These are phyloP conservation scores for Oryzias dopingdopingensis DNA, from an alignment of 2,797 vertebrate species.

Conservation along the genomic window DNA sequence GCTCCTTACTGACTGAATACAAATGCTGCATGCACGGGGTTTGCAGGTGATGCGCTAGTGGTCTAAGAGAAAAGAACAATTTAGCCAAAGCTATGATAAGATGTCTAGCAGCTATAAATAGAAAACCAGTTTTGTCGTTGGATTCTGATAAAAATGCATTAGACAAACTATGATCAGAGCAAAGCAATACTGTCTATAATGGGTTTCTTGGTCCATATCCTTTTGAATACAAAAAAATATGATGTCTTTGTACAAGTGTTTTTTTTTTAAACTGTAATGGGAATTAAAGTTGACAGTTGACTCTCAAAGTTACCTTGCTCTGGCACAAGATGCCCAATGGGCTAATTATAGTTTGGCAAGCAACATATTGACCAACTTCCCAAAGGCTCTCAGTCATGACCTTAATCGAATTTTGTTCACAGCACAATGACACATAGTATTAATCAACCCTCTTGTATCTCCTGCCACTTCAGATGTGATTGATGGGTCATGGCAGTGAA, in stretches of 20 bases:
- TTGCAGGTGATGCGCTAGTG: too few relatives aligned
- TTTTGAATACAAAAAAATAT: too few relatives aligned
- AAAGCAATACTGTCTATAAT: background rate
- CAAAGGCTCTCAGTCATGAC: slow-evolving; percentile 57
- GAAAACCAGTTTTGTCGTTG: background rate
- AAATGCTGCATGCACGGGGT: too few relatives aligned
- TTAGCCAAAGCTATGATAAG: slow-evolving; percentile 2
- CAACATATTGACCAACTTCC: slow-evolving; percentile 67
- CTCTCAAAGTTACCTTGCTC: slow-evolving; percentile 51
- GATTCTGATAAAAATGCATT: background rate
- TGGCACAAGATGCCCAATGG: slow-evolving; percentile 40
- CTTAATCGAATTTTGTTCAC: slow-evolving; percentile 70
- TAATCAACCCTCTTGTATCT: slow-evolving; percentile 62
- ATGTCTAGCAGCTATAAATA: background rate
- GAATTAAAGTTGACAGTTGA: slow-evolving; percentile 44
- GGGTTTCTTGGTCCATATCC: too few relatives aligned
- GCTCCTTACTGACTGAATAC: too few relatives aligned
- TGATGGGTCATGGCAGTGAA: slow-evolving; percentile 70
- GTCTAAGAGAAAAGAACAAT: slow-evolving; percentile 3
- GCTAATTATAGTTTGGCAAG: slow-evolving; percentile 69
- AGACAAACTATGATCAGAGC: background rate
- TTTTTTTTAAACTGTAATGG: slow-evolving; percentile 13
- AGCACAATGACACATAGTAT: slow-evolving; percentile 67
- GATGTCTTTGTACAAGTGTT: slow-evolving; percentile 32
- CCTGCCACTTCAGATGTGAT: slow-evolving; percentile 52